Evolutionary conservation across 2,113 vertebrate genomes (phyloP).

Genomic region (Psilopsiagon aurifrons): DNA sequence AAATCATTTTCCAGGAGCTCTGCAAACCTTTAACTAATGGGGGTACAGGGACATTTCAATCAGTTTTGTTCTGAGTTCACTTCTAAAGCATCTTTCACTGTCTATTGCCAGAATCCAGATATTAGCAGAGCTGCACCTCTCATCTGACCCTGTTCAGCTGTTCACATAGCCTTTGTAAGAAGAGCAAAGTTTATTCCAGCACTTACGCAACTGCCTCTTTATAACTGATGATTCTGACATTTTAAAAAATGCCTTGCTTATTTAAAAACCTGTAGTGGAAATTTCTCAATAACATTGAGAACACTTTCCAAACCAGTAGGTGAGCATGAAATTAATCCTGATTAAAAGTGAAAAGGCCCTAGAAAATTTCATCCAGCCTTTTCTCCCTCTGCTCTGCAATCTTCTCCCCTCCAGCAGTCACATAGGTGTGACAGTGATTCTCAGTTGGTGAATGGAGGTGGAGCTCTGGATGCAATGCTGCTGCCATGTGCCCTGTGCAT

Average conservation of each 20-base stretch:
- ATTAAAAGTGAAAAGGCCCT: background rate
- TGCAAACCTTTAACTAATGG: background rate
- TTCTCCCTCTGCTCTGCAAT: background rate
- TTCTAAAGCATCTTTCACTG: constrained; percentile 3
- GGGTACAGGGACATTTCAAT: background rate
- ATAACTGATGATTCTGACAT: constrained; percentile 40
- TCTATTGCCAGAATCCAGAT: background rate
- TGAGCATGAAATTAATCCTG: background rate
- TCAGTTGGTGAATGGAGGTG: background rate
- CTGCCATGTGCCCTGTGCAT: accelerated
- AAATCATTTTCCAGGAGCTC: background rate
- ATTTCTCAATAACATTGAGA: background rate
- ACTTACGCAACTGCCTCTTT: background rate
- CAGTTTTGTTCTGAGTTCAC: constrained; percentile 2
- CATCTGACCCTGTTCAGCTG: constrained; percentile 8
- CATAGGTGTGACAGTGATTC: background rate
- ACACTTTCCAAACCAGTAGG: background rate
- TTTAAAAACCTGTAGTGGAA: constrained; percentile 20
- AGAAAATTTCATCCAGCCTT: background rate
- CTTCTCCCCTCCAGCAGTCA: background rate
- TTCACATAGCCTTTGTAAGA: background rate
- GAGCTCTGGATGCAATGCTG: background rate
- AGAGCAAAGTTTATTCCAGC: constrained; percentile 36
- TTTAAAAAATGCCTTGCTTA: background rate
- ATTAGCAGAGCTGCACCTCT: background rate